Base-by-base conservation (phyloP, 2,888 invertebrate species). In the Gymnosoma rotundatum region DNA sequence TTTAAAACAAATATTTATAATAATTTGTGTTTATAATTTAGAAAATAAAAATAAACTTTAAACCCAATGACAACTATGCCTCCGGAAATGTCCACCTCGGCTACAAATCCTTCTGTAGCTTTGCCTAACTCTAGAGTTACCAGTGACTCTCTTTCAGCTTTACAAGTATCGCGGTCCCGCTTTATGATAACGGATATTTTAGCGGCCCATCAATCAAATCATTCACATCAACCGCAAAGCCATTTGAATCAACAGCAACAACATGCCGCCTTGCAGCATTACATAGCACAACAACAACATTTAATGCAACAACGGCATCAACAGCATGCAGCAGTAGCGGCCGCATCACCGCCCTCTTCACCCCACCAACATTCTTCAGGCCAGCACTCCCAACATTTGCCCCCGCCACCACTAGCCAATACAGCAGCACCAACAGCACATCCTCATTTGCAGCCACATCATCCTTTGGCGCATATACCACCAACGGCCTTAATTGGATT, bases 131-230 rank as follows among this genome's bases (percentile, higher is more conserved):
- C 81, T 50, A 80, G 87, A 69, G 86, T 85, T 50, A 82, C 66
- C 9, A 72, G 89, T 88, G 91, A 90, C 85, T 90, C 91, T 87
- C 94, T 93, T 94, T 94, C 93, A 92, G 94, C 93, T 92, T 93
- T 94, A 90, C 94, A 94, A 91, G 94, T 95, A 87, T 95, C 95
- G 69, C 94, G 96, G 88, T 96, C 97, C 84, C 93, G 97, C 87
- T 97, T 97, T 93, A 97, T 97, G 96, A 97, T 97, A 93, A 97
- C 96, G 88, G 97, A 97, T 92, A 97, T 97, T 89, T 93, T 97
- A 87, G 95, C 95, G 70, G 94, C 94, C 69, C 85, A 85, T 48
- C 83, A 83, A 70, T 87, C 86, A 6, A 88, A 88, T 9, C 87
- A 86, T 7, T 86, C 88, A 36, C 87, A 88, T 42, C 90, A 91